Conservation (phyloP, 2,888 invertebrate species). For the Heliconius hortense region DNA sequence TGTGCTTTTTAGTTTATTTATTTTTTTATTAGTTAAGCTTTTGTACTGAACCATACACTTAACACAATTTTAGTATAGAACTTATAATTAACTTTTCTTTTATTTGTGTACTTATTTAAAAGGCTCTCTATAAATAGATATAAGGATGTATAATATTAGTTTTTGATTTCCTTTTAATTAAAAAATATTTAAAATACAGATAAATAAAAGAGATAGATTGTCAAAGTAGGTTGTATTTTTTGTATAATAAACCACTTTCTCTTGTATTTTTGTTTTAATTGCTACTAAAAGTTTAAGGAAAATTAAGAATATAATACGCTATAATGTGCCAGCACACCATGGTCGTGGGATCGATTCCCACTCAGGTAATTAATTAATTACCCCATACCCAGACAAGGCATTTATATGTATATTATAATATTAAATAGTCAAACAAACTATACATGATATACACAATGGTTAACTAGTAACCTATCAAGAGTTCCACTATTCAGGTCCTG, state of each 20-base stretch:
- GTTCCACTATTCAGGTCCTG: too few species aligned
- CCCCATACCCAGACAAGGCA: too few species aligned
- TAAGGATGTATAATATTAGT: constrained; percentile 3
- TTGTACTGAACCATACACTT: neutral
- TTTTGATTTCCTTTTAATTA: neutral
- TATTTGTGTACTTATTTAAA: constrained; percentile 16
- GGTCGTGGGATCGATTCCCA: too few species aligned
- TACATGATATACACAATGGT: too few species aligned
- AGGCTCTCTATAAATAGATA: constrained; percentile 5
- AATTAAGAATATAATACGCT: too few species aligned
- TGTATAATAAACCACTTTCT: constrained; percentile 11
- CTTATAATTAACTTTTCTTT: neutral
- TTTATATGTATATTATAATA: too few species aligned
- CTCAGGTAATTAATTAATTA: too few species aligned
- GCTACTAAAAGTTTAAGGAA: neutral
- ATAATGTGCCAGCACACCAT: too few species aligned
- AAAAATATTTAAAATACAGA: neutral
- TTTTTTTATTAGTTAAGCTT: too few species aligned
- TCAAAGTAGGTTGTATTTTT: constrained; percentile 7
- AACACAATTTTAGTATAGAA: neutral
- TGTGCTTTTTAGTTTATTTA: too few species aligned
- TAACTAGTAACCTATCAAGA: too few species aligned
- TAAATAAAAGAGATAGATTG: neutral
- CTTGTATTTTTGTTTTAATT: neutral
- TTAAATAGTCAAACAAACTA: too few species aligned